Conservation (phyloP, 2,888 invertebrate species). For the Drosophila villosipedis region DNA sequence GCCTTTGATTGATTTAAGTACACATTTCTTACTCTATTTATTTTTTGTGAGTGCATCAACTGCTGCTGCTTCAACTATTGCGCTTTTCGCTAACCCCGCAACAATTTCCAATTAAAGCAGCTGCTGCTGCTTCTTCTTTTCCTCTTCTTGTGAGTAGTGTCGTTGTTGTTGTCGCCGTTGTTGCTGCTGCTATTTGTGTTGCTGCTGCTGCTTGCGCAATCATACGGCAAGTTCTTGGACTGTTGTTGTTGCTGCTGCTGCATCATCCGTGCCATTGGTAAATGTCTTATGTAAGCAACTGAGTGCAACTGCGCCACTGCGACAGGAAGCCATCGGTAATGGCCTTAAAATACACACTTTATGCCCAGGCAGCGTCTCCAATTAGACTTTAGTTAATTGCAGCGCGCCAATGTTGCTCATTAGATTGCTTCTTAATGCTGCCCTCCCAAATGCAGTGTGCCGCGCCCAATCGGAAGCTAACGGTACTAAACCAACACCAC, state of each 20-base stretch:
- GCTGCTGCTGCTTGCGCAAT: constrained; percentile 70
- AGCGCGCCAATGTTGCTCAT: constrained; percentile 72
- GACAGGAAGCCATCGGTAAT: constrained; percentile 79
- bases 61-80: constrained; percentile 6
- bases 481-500: constrained; percentile 27
- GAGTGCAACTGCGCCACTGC: constrained; percentile 31
- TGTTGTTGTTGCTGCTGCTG: constrained; percentile 69
- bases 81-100: constrained; percentile 64
- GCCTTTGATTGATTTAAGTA: background rate
- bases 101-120: constrained; percentile 78
- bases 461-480: constrained; percentile 74
- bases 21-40: background rate
- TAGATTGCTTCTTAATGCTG: constrained; percentile 36
- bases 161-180: constrained; percentile 23
- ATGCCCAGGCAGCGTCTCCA: constrained; percentile 73
- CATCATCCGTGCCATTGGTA: constrained; percentile 47
- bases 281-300: constrained; percentile 53
- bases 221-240: constrained; percentile 73
- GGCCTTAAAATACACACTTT: constrained; percentile 79
- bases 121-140: constrained; percentile 39
- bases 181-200: constrained; percentile 15
- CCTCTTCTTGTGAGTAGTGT: background rate
- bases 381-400: constrained; percentile 77
- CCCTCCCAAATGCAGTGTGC: constrained; percentile 47
- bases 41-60: background rate